Evolutionary conservation across 2,113 vertebrate species (phyloP).

Genomic region (Daboia siamensis): DNA sequence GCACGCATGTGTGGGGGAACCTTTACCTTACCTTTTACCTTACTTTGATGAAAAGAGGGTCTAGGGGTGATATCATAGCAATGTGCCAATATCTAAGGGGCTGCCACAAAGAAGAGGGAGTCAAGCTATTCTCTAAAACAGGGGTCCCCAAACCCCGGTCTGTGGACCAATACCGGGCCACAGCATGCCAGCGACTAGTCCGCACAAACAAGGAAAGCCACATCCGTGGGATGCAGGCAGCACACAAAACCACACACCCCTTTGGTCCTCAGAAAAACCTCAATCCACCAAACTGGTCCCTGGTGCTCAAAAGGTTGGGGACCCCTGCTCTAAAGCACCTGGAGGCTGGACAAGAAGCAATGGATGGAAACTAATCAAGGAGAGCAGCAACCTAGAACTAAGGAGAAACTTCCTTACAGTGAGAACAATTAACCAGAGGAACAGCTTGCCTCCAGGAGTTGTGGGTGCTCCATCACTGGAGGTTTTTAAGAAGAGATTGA

Average conservation of each 20-base stretch:
- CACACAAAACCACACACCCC: no score
- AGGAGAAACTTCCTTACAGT: not conserved
- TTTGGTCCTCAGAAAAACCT: no score
- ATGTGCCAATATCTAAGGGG: not conserved
- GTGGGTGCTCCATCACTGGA: not conserved
- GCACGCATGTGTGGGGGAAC: no score
- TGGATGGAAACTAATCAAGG: not conserved
- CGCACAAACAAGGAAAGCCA: no score
- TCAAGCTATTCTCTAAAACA: not conserved
- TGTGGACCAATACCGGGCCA: no score
- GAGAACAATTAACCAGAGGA: not conserved
- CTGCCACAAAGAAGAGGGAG: not conserved
- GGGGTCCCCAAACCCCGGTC: no score
- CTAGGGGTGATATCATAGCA: not conserved
- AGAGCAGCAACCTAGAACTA: not conserved
- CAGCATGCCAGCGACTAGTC: no score
- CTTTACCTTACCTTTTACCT: no score
- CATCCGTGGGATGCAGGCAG: no score
- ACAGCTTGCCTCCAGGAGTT: not conserved
- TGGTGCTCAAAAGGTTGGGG: no score
- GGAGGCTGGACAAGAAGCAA: not conserved
- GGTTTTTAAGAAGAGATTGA: not conserved
- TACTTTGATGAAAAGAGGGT: not conserved
- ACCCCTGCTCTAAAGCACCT: not conserved
- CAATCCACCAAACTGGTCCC: no score